Evolutionary conservation across 2,797 vertebrate genomes (phyloP), one percentile per base, ranked within the genome.

Genomic region (Balearica regulorum): DNA sequence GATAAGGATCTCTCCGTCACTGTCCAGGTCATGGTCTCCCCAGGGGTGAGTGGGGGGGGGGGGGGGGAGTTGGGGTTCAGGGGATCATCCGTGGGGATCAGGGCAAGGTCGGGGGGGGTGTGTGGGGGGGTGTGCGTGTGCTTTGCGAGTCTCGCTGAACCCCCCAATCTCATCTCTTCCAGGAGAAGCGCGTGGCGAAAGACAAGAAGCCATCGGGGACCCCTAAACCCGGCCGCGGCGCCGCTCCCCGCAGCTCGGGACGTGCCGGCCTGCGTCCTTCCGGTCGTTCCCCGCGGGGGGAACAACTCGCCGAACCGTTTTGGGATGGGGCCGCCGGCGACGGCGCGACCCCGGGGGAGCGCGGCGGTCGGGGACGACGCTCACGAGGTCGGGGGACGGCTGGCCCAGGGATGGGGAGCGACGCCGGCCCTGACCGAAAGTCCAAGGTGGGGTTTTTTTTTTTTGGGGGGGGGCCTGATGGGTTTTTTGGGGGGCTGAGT

Each of bases 241-340:
- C 91, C 25, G 25, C 66, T 54, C 6, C 48, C 37, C 90, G 43
- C 35, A 86, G 69, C 2, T 64, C 69, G 29, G 89, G 83, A 54
- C 93, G 93, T 7, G 62, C 88, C 13, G 65, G 83, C 5, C 3
- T 24, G 5, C 62, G 29, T 28, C 26, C 28, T 6, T 39, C 51
- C 16, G 37, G 37, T 4, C 46, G 72, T 26, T 53, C 73, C 18
- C 70, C 94, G 7, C 31, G 94, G 43, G 43, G 93, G 78, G 86
- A 98, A 91, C 66, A 13, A 3, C 60, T 17, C 0, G 9, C 29
- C 0, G 65, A 83, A 7, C 96, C 98, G 0, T 79, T 94, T 21
- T 97, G 97, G 84, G 97, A 97, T 21, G 95, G 77, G 6, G 28
- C 22, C 46, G 11, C 46, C 21, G 20, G 46, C 2, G 28, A n/a